A percentile compares a stretch with the other conserved stretches of the same genome.
Evolutionary conservation across 2,888 invertebrate genomes (phyloP).

Genomic region (Homarus gammarus): DNA sequence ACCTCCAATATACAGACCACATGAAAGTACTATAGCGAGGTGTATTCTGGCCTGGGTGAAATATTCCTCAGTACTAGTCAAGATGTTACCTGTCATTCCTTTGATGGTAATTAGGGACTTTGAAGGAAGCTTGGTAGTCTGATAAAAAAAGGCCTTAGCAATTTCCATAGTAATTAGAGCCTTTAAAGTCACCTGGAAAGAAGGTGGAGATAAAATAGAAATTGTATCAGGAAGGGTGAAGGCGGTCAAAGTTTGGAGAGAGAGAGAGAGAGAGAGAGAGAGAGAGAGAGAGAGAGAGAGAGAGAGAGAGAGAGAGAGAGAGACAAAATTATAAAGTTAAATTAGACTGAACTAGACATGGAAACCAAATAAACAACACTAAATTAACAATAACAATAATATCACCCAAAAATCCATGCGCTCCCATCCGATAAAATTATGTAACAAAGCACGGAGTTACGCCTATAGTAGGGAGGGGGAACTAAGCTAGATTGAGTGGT

Average conservation of each 20-base stretch:
- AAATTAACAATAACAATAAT: neutral
- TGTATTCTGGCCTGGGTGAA: neutral
- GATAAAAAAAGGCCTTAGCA: neutral
- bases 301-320: neutral
- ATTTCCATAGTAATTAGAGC: slow-evolving; percentile 17
- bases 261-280: neutral
- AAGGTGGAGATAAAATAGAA: neutral
- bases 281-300: neutral
- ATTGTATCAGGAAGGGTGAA: neutral
- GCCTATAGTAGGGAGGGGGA: neutral
- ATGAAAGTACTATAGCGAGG: too few relatives aligned
- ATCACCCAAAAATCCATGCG: neutral
- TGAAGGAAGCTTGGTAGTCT: neutral
- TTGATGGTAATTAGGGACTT: neutral
- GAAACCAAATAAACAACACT: neutral
- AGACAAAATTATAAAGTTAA: neutral
- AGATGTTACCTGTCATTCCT: neutral
- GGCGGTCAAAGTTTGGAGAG: neutral
- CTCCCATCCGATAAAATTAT: neutral
- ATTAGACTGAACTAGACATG: neutral
- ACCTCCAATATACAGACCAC: too few relatives aligned
- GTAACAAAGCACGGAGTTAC: neutral
- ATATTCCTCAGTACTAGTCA: neutral
- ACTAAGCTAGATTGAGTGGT: neutral
- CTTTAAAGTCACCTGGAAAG: neutral